Percentiles rank a stretch among this genome's conserved stretches.
These are phyloP conservation scores for Vombatus ursinus DNA, from an alignment of 2,113 vertebrate genomes.

Conservation along the genomic window DNA sequence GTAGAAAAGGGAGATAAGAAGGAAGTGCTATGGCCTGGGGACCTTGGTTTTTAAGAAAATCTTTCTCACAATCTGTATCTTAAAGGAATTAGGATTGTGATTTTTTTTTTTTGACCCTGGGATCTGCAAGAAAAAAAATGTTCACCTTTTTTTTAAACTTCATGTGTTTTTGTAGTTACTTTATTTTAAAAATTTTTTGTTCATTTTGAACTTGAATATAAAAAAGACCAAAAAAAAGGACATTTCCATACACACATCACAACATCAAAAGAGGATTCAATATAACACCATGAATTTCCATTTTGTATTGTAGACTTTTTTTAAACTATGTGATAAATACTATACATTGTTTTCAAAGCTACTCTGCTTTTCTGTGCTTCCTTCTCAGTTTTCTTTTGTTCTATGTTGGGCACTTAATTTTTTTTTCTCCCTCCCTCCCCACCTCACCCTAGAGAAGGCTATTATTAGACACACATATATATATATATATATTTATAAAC, in stretches of 20 bases:
- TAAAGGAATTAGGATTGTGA: not conserved
- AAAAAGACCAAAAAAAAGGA: not conserved
- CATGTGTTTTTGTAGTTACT: not conserved
- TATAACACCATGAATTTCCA: not conserved
- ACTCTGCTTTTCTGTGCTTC: not conserved
- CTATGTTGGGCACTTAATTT: not conserved
- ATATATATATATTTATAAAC: too few species aligned
- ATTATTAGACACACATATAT: not conserved
- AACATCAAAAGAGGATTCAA: not conserved
- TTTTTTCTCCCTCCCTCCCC: not conserved
- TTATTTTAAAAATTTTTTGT: not conserved
- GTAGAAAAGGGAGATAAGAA: constrained; percentile 43
- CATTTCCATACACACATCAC: not conserved
- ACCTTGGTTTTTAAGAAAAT: constrained; percentile 28
- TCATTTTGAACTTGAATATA: not conserved
- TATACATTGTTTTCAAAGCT: not conserved
- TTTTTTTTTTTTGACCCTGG: not conserved
- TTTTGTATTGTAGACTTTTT: not conserved
- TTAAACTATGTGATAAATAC: not conserved
- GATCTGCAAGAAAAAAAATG: not conserved
- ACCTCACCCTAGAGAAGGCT: not conserved
- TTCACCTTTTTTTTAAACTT: not conserved
- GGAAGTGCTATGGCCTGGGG: not conserved
- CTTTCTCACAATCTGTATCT: constrained; percentile 7
- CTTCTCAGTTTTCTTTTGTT: not conserved